phyloP scores from a whole-genome alignment of 1,140 invertebrate genomes.

The Aphelenchoides fujianensis region DNA sequence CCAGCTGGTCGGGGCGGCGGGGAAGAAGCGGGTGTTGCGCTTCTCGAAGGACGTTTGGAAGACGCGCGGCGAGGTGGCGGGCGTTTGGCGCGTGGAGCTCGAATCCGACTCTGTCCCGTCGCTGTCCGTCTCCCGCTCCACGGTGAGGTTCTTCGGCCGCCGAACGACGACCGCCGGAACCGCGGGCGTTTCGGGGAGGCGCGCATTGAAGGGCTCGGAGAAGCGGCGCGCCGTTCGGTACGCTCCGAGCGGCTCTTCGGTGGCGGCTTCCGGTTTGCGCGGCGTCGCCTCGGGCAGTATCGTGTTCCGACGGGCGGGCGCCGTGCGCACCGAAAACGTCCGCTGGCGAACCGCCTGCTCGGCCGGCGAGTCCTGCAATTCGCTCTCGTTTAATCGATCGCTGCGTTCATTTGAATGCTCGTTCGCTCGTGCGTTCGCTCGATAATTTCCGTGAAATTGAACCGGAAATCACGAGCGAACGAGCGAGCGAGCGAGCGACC shows the following conservation, averaged over 20 bases:
- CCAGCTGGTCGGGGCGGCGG: not conserved
- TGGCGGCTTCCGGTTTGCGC: not conserved
- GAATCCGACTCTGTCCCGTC: slow-evolving; percentile 7
- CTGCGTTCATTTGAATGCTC: not conserved
- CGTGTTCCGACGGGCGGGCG: not conserved
- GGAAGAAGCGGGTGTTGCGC: slow-evolving; percentile 6
- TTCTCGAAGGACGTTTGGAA: slow-evolving; percentile 2
- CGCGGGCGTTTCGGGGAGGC: not conserved
- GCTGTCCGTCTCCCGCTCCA: not conserved
- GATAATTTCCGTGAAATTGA: not conserved
- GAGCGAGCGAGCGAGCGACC: too few relatives aligned
- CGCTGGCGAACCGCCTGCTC: slow-evolving; percentile 25
- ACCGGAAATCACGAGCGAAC: not conserved
- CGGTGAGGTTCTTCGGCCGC: not conserved
- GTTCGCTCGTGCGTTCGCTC: not conserved
- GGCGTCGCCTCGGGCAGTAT: slow-evolving; percentile 21
- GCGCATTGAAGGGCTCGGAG: slow-evolving; percentile 27
- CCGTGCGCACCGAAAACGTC: slow-evolving; percentile 24
- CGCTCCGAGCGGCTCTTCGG: not conserved
- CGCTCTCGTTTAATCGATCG: slow-evolving; percentile 7
- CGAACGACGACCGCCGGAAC: not conserved
- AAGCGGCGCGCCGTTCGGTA: slow-evolving; percentile 5
- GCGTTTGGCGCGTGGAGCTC: not conserved
- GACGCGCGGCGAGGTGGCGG: not conserved
- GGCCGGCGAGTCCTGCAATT: not conserved